Percentiles rank a stretch among this genome's conserved stretches.
Evolutionary conservation across 2,113 vertebrate genomes (phyloP).

Genomic region (Condylura cristata): DNA sequence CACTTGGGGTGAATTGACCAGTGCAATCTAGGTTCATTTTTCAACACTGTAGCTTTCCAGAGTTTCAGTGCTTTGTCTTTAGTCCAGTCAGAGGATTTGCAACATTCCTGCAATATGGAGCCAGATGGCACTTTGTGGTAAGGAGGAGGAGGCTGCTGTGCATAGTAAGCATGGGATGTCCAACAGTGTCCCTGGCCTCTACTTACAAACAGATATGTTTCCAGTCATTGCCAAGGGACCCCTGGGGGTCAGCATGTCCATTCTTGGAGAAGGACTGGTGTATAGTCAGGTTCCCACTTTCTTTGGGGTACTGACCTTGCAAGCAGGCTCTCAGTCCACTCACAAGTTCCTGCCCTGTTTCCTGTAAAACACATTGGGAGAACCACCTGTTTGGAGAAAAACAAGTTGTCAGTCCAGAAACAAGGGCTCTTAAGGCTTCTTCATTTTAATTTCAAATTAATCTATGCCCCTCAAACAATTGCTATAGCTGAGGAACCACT

Average conservation of each 20-base stretch:
- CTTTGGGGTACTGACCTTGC: conserved; percentile 11
- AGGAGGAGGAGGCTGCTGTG: too few species aligned
- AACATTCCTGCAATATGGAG: neutral
- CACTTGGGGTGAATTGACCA: neutral
- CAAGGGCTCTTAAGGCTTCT: neutral
- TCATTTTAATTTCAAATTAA: neutral
- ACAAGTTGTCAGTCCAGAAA: neutral
- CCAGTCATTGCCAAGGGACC: too few species aligned
- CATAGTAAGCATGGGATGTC: too few species aligned
- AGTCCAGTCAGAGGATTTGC: neutral
- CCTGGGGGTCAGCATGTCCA: neutral
- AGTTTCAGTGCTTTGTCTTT: neutral
- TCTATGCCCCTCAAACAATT: neutral
- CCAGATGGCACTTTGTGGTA: neutral
- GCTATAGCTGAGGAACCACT: neutral
- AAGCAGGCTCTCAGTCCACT: neutral
- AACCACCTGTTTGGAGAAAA: conserved; percentile 51
- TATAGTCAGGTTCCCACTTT: neutral
- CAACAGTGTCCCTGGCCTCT: too few species aligned
- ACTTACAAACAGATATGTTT: too few species aligned
- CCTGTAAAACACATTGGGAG: conserved; percentile 41
- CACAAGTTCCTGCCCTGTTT: conserved; percentile 31
- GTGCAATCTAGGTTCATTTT: neutral
- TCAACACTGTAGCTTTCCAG: neutral
- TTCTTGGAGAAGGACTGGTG: neutral